Percentiles rank a stretch among this genome's conserved stretches.
Conservation (phyloP, 2,888 invertebrate species). For the Scaptodrosophila latifasciaeformis region DNA sequence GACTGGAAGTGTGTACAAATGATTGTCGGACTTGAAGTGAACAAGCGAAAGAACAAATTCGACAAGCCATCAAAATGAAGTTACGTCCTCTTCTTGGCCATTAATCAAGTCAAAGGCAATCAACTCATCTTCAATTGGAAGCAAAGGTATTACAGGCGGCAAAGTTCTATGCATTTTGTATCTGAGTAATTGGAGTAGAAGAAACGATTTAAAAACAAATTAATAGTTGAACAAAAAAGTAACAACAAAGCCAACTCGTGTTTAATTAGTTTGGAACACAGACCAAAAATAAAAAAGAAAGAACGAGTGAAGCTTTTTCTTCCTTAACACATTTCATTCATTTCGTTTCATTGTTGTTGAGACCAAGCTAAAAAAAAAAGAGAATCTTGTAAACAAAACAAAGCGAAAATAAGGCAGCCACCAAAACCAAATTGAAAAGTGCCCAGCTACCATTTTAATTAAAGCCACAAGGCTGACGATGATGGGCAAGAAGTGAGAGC, state of each 20-base stretch:
- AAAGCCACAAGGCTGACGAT: constrained; percentile 49
- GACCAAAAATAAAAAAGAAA: constrained; percentile 31
- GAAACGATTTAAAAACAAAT: constrained; percentile 62
- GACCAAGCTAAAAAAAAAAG: too few species aligned
- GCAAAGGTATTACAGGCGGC: not conserved
- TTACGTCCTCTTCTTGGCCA: constrained; percentile 56
- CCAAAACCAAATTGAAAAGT: constrained; percentile 29
- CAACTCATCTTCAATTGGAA: not conserved
- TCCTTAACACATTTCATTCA: too few species aligned
- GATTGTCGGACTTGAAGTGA: constrained; percentile 43
- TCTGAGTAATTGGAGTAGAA: constrained; percentile 28
- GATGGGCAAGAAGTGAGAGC: too few species aligned
- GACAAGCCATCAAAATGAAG: constrained; percentile 67
- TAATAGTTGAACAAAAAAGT: constrained; percentile 41
- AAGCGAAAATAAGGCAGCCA: too few species aligned
- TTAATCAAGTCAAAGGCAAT: constrained; percentile 46
- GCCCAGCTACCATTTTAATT: constrained; percentile 45
- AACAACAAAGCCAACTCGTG: constrained; percentile 17
- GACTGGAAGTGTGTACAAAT: constrained; percentile 48
- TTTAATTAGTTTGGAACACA: constrained; percentile 62
- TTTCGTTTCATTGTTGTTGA: too few species aligned
- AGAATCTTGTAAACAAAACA: not conserved
- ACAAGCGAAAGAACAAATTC: constrained; percentile 40
- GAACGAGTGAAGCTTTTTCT: not conserved
- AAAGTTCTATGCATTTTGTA: not conserved